phyloP scores from a whole-genome alignment of 2,113 vertebrate species.

The Amphiprion ocellaris region DNA sequence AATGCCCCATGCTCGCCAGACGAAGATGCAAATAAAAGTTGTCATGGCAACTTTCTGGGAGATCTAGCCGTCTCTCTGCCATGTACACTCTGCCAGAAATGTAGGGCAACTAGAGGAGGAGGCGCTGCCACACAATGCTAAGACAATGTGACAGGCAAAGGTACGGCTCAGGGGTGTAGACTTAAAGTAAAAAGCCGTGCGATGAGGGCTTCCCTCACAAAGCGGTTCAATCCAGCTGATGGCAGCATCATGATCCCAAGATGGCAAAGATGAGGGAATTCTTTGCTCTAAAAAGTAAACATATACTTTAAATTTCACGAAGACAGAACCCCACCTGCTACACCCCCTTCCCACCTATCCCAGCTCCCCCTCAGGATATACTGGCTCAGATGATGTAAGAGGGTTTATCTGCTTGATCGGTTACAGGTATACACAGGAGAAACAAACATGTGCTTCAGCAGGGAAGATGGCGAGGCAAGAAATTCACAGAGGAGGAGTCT shows the following conservation, averaged over 20 bases:
- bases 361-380: constrained; percentile 12
- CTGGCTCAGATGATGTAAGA: constrained; percentile 44
- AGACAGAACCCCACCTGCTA: neutral
- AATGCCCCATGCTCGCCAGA: neutral
- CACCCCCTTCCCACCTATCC: neutral
- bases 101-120: constrained; percentile 44
- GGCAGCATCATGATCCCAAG: neutral
- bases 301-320: neutral
- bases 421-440: constrained; percentile 22
- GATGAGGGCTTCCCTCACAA: constrained; percentile 16
- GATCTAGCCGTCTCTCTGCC: constrained; percentile 38
- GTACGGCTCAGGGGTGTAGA: constrained; percentile 20
- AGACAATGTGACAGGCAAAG: constrained; percentile 31
- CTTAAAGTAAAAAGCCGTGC: constrained; percentile 18
- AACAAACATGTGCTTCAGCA: constrained; percentile 20
- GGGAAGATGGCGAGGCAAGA: neutral
- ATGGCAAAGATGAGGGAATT: constrained; percentile 18
- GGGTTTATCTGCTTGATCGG: constrained; percentile 4
- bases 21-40: constrained; percentile 68
- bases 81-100: constrained; percentile 47
- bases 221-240: constrained; percentile 24
- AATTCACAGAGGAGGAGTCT: constrained; percentile 12
- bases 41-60: constrained; percentile 65
- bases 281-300: constrained; percentile 25
- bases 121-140: constrained; percentile 33